These are phyloP conservation scores for Pachyramphus minor DNA, from an alignment of 2,113 vertebrate species.

Conservation along the genomic window DNA sequence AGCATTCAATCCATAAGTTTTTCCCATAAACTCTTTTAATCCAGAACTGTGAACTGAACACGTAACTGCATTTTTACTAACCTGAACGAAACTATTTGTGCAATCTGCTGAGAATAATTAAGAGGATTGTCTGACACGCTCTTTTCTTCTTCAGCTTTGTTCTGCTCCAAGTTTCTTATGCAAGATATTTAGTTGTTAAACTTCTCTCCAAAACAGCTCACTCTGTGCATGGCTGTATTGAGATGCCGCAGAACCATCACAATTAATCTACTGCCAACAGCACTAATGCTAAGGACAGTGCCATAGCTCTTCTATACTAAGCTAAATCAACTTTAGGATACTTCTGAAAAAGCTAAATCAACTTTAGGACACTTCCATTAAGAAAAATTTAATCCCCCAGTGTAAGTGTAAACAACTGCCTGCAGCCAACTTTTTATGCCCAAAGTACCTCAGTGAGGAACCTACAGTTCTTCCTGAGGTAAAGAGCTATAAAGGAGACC, in stretches of 20 bases:
- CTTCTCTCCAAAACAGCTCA: background rate
- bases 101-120: background rate
- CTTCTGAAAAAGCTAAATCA: background rate
- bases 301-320: background rate
- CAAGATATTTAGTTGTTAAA: background rate
- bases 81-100: background rate
- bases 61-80: background rate
- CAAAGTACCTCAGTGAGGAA: background rate
- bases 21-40: background rate
- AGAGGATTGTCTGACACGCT: background rate
- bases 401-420: background rate
- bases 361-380: background rate
- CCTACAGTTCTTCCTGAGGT: background rate
- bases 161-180: background rate
- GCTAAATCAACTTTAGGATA: background rate
- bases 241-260: background rate
- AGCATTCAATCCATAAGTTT: background rate
- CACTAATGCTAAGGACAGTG: background rate
- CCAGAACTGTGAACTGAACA: background rate
- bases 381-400: background rate
- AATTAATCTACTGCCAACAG: background rate
- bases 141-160: background rate
- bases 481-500: background rate
- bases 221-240: background rate
- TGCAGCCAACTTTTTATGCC: background rate